Percentiles rank a stretch among this genome's conserved stretches.
Conservation (phyloP, 2,113 vertebrate genomes). For the Hemibagrus wyckioides region DNA sequence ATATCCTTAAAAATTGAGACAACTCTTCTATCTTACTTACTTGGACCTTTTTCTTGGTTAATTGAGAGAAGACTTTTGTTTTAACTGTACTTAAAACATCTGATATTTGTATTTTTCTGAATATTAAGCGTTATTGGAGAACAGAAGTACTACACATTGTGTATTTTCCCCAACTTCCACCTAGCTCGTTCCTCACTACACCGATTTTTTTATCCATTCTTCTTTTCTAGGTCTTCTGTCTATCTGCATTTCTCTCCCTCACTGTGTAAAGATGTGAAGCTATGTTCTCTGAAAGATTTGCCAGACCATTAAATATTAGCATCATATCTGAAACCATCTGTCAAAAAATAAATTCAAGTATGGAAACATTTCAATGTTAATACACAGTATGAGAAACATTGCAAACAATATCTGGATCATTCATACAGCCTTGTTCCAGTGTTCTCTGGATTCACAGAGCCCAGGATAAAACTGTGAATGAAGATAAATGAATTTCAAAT, state of each 20-base stretch:
- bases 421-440: not conserved
- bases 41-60: not conserved
- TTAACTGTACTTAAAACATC: not conserved
- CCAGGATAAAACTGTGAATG: not conserved
- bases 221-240: not conserved
- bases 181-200: not conserved
- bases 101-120: not conserved
- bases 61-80: not conserved
- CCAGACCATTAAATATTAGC: not conserved
- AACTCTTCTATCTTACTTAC: not conserved
- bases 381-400: not conserved
- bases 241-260: not conserved
- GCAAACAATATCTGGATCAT: not conserved
- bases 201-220: not conserved
- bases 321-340: not conserved
- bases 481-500: not conserved
- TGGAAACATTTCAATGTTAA: not conserved
- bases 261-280: not conserved
- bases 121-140: not conserved
- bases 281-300: not conserved
- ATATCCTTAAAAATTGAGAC: not conserved
- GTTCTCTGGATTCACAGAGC: not conserved
- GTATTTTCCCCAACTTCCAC: not conserved
- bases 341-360: not conserved
- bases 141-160: not conserved